Percentiles rank a stretch among this genome's conserved stretches.
Conservation (phyloP, 2,888 invertebrate species). For the Eupithecia inturbata region DNA sequence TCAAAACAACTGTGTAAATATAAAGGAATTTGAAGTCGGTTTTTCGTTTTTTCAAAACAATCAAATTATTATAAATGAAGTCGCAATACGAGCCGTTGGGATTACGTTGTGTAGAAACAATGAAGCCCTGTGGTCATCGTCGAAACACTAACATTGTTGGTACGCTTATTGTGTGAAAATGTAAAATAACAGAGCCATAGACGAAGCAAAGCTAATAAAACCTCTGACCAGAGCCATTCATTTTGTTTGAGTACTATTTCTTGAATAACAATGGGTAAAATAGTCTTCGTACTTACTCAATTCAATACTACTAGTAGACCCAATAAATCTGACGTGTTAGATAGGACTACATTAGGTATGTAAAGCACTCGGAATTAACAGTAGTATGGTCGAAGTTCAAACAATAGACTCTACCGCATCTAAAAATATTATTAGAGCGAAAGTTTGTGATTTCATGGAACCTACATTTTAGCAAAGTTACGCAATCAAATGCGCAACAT, state of each 20-base stretch:
- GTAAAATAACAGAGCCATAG: not conserved
- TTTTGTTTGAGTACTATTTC: not conserved
- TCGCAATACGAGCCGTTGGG: not conserved
- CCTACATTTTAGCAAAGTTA: constrained; percentile 12
- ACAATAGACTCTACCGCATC: too few relatives aligned
- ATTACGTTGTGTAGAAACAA: not conserved
- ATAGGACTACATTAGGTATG: not conserved
- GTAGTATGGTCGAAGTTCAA: too few relatives aligned
- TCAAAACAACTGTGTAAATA: too few relatives aligned
- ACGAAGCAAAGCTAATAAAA: not conserved
- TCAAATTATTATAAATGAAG: not conserved
- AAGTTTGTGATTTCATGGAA: too few relatives aligned
- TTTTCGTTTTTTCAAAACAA: too few relatives aligned
- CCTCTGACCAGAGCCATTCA: not conserved
- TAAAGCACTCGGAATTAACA: too few relatives aligned
- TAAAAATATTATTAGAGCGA: too few relatives aligned
- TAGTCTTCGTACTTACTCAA: not conserved
- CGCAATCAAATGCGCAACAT: constrained; percentile 13
- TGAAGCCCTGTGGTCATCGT: not conserved
- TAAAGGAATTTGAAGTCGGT: too few relatives aligned
- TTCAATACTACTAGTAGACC: not conserved
- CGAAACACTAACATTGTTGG: not conserved
- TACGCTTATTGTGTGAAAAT: not conserved
- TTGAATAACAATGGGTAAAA: not conserved
- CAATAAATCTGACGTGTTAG: not conserved